Evolutionary conservation across 2,888 invertebrate genomes (phyloP).

Genomic region (Oscheius sp.): DNA sequence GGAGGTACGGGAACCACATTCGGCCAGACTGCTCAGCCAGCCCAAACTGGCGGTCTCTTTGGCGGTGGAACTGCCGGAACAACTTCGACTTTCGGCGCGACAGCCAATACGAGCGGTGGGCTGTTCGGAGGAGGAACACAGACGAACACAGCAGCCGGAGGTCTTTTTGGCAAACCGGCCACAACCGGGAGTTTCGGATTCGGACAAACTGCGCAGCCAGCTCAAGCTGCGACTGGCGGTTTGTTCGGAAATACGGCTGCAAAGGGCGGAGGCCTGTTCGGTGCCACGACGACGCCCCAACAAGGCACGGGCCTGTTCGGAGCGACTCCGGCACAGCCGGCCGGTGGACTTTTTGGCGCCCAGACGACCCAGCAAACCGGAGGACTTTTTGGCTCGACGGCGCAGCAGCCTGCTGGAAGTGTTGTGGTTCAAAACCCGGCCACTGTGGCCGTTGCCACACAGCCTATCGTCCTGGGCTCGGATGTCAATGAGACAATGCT

Average conservation of each 20-base stretch:
- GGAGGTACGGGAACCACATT: conserved; percentile 45
- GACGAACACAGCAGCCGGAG: conserved; percentile 44
- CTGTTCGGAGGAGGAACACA: conserved; percentile 20
- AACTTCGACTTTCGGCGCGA: conserved; percentile 47
- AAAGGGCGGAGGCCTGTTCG: conserved; percentile 56
- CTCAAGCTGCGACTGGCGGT: conserved; percentile 49
- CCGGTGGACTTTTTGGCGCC: conserved; percentile 44
- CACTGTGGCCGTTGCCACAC: conserved; percentile 42
- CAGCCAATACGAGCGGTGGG: conserved; percentile 33
- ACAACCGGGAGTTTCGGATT: conserved; percentile 32
- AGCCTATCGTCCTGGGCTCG: conserved; percentile 61
- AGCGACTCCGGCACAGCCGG: not conserved
- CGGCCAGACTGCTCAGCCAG: conserved; percentile 53
- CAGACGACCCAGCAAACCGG: conserved; percentile 38
- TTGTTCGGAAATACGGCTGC: conserved; percentile 55
- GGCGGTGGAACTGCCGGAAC: conserved; percentile 37
- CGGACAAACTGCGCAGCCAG: conserved; percentile 14
- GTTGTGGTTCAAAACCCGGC: conserved; percentile 26
- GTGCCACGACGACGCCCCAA: conserved; percentile 48
- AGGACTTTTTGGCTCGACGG: conserved; percentile 42
- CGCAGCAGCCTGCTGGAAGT: conserved; percentile 18
- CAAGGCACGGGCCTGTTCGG: conserved; percentile 44
- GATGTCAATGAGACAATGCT: conserved; percentile 47
- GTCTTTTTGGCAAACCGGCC: conserved; percentile 67
- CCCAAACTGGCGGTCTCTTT: conserved; percentile 70